Conservation (phyloP, 2,797 vertebrate species). For the Cichlasoma orientale region DNA sequence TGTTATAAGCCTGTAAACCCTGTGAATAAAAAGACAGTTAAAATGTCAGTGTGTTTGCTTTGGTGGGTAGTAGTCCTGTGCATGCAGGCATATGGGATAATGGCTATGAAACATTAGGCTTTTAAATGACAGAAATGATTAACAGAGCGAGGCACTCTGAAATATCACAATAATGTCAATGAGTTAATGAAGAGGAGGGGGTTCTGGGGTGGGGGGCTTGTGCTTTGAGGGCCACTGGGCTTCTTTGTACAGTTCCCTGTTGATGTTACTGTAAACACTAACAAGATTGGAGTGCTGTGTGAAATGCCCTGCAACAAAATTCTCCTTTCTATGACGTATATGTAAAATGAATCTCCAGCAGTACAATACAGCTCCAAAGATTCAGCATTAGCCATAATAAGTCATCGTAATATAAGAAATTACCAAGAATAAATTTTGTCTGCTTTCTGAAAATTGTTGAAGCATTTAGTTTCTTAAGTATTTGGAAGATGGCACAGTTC, state of each 20-base stretch:
- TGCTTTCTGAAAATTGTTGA: background rate
- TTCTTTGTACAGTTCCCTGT: constrained; percentile 56
- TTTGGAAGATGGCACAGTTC: background rate
- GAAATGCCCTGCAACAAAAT: background rate
- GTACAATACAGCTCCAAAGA: background rate
- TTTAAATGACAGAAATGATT: constrained; percentile 70
- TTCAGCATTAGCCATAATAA: background rate
- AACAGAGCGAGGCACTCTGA: constrained; percentile 63
- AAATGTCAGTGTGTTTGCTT: constrained; percentile 64
- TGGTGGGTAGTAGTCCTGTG: background rate
- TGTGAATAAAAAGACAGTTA: constrained; percentile 39
- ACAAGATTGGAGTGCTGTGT: background rate
- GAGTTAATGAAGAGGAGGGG: constrained; percentile 36
- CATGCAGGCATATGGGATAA: constrained; percentile 27
- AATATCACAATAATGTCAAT: constrained; percentile 81
- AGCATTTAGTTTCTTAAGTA: background rate
- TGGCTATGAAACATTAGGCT: constrained; percentile 58
- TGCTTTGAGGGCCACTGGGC: constrained; percentile 52
- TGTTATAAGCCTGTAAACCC: constrained; percentile 43
- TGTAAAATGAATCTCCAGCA: background rate
- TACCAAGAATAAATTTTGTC: background rate
- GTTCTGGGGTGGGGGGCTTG: background rate
- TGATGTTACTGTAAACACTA: constrained; percentile 36
- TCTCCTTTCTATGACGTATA: background rate
- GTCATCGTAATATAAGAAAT: background rate